phyloP scores from a whole-genome alignment of 2,888 invertebrate species.

The Macrophya alboannulata region DNA sequence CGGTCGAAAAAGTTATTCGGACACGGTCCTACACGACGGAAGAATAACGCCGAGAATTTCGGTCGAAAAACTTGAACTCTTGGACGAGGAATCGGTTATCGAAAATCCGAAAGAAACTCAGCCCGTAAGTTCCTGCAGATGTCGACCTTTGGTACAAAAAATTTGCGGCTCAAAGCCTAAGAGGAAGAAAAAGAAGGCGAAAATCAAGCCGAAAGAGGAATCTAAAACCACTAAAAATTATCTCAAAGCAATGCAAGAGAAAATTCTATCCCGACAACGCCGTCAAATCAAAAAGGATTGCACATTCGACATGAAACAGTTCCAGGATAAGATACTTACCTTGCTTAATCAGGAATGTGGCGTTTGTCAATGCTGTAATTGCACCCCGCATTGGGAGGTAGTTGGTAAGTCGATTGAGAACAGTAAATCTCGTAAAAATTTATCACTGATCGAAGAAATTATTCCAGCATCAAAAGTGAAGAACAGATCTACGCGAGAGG shows the following conservation, averaged over 20 bases:
- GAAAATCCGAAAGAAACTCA: not conserved
- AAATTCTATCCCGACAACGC: slow-evolving; percentile 5
- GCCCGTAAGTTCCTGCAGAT: slow-evolving; percentile 10
- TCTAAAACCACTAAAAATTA: slow-evolving; percentile 1
- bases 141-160: slow-evolving; percentile 3
- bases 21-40: not conserved
- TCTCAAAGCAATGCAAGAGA: slow-evolving; percentile 36
- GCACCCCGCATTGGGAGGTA: not conserved
- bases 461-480: not conserved
- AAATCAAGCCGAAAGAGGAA: slow-evolving; percentile 30
- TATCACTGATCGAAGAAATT: not conserved
- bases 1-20: not conserved
- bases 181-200: slow-evolving; percentile 32
- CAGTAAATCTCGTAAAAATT: not conserved
- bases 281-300: not conserved
- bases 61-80: not conserved
- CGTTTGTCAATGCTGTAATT: slow-evolving; percentile 52
- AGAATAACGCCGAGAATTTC: not conserved
- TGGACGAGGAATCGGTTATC: not conserved
- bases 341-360: slow-evolving; percentile 37
- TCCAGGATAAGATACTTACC: slow-evolving; percentile 40
- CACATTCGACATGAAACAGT: slow-evolving; percentile 36
- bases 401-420: slow-evolving; percentile 8
- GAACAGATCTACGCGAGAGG: not conserved
- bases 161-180: not conserved